Evolutionary conservation across 2,113 vertebrate genomes (phyloP), one percentile per base, ranked within the genome.

Genomic region (Paratilapia polleni): DNA sequence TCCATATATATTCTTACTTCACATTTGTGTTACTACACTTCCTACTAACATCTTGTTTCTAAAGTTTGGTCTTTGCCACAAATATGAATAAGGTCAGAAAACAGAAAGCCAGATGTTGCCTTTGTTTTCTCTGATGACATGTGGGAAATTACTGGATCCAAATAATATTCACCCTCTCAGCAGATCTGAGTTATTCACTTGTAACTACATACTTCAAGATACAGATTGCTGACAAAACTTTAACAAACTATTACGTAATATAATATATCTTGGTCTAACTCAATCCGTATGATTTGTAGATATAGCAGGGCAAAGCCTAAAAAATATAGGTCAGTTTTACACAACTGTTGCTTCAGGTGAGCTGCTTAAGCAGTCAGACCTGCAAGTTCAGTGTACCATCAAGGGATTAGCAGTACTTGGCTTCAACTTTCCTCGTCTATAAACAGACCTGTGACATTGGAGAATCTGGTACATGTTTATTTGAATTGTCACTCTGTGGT

Each of bases 371-470:
- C 70, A 43, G 83, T 59, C 54, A n/a, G 78, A 80, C 41, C 64
- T 73, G 10, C 80, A 38, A 82, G 62, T 84, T 66, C 64, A 81
- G 61, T 75, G 62, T 36, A 43, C 63, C 79, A 26, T 80, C 76
- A 10, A 15, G 68, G 62, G 87, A 93, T 90, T 88, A 93, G 91
- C 77, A 84, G 56, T 59, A 31, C 86, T 82, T 14, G 74, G 86
- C 87, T 82, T 89, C 74, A 8, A 59, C 90, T 88, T 80, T 62
- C 87, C 78, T 74, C 11, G 6, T 90, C 91, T 93, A 92, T 90
- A 92, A 91, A 92, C 91, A 92, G 91, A 92, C 75, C 60, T 28
- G 87, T 88, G 91, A 88, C 85, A 90, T 54, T 86, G 87, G 90
- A 93, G 89, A 93, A 81, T 70, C 49, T 85, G 88, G 74, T 58